A percentile compares a stretch with the other conserved stretches of the same genome.
phyloP scores from a whole-genome alignment of 2,797 vertebrate genomes.

The Anableps anableps region DNA sequence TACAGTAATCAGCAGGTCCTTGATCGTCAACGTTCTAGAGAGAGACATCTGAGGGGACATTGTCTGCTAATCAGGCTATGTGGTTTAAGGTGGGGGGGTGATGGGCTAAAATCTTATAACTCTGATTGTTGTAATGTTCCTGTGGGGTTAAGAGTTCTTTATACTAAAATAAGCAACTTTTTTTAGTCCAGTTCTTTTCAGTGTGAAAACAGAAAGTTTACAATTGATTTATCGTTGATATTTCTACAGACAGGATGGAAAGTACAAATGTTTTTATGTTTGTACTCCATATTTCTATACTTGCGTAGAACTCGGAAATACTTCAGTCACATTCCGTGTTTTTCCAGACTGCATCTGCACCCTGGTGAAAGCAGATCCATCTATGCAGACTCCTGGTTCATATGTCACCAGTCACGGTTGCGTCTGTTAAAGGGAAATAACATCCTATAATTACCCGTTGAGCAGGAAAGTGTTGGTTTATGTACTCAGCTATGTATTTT shows the following conservation, averaged over 20 bases:
- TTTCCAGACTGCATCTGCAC: too few species aligned
- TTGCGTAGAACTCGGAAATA: neutral
- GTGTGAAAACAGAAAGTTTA: neutral
- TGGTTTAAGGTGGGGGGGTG: slow-evolving; percentile 38
- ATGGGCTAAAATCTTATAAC: slow-evolving; percentile 30
- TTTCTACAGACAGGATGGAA: neutral
- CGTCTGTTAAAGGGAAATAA: slow-evolving; percentile 36
- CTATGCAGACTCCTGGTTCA: slow-evolving; percentile 19
- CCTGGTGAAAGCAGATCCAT: neutral
- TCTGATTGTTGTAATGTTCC: slow-evolving; percentile 28
- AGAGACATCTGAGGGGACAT: slow-evolving; percentile 63
- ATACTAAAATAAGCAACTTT: neutral
- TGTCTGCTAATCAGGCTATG: slow-evolving; percentile 71
- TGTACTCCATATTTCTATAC: neutral
- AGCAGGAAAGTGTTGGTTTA: slow-evolving; percentile 29
- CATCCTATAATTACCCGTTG: slow-evolving; percentile 58
- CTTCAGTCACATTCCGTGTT: too few species aligned
- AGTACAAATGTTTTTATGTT: neutral
- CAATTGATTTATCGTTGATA: neutral
- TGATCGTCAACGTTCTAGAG: slow-evolving; percentile 59
- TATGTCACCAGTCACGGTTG: slow-evolving; percentile 53
- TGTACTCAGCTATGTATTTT: slow-evolving; percentile 6
- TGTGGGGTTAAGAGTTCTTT: slow-evolving; percentile 7
- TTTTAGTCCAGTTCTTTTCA: neutral
- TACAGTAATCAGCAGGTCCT: slow-evolving; percentile 73